These are phyloP conservation scores for Dipodomys merriami DNA, from an alignment of 2,113 vertebrate genomes.

Conservation along the genomic window DNA sequence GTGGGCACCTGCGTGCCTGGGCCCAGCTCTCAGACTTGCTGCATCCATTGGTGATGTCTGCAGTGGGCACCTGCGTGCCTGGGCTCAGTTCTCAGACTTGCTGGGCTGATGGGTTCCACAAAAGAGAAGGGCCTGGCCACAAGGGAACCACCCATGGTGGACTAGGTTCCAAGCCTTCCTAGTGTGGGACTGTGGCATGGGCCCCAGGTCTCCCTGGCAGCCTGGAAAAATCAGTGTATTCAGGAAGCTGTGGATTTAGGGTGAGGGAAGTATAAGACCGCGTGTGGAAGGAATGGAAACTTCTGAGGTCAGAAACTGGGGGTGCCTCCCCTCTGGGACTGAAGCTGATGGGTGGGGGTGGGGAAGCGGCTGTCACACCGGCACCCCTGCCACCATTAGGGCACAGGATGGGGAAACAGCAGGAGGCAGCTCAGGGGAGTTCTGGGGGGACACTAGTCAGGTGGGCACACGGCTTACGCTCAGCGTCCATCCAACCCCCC, in stretches of 20 bases:
- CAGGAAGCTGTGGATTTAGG: slow-evolving; percentile 15
- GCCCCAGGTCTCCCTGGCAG: not conserved
- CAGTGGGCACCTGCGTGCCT: not conserved
- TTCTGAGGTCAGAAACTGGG: not conserved
- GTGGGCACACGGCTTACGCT: too few relatives aligned
- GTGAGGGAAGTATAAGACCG: not conserved
- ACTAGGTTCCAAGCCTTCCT: not conserved
- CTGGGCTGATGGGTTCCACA: not conserved
- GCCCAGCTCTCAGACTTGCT: too few relatives aligned
- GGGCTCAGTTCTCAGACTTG: too few relatives aligned
- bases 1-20: too few relatives aligned
- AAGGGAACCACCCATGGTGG: not conserved
- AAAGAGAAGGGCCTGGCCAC: not conserved
- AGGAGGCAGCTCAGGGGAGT: not conserved
- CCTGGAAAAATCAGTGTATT: slow-evolving; percentile 15
- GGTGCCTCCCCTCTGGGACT: not conserved
- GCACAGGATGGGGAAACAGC: not conserved
- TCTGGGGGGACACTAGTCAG: too few relatives aligned
- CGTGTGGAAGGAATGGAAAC: not conserved
- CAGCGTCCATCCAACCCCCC: too few relatives aligned
- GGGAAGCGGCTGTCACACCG: not conserved
- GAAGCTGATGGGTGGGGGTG: slow-evolving; percentile 6
- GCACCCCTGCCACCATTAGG: not conserved
- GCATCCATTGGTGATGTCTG: not conserved
- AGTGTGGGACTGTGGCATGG: not conserved